These are phyloP conservation scores for Ctenopoma multispine DNA, from an alignment of 2,797 vertebrate species.

Conservation along the genomic window DNA sequence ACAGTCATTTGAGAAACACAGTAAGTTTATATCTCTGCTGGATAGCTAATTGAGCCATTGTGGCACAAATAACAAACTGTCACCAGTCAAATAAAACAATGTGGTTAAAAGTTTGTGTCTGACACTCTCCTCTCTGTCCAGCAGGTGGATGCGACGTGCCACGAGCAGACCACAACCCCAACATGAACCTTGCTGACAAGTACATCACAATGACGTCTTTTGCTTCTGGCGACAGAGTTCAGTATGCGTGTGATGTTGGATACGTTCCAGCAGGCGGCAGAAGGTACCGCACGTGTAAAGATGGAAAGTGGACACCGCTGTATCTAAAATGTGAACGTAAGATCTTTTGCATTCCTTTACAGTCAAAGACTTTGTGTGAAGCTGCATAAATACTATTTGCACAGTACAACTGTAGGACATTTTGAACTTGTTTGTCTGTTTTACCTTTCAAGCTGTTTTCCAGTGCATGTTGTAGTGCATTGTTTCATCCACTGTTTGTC, in stretches of 20 bases:
- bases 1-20: background rate
- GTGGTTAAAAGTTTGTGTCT: background rate
- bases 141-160: slow-evolving; percentile 64
- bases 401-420: too few relatives aligned
- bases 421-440: background rate
- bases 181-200: slow-evolving; percentile 33
- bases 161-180: background rate
- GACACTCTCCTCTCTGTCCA: background rate
- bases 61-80: accelerated
- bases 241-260: slow-evolving; percentile 68
- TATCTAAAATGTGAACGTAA: slow-evolving; percentile 73
- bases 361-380: background rate
- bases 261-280: slow-evolving; percentile 45
- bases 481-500: too few relatives aligned
- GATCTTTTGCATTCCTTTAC: slow-evolving; percentile 4
- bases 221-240: slow-evolving; percentile 36
- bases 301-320: slow-evolving; percentile 68
- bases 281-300: slow-evolving; percentile 47
- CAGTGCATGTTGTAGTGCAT: too few relatives aligned
- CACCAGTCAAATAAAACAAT: background rate
- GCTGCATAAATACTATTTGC: background rate
- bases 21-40: slow-evolving; percentile 18
- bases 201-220: slow-evolving; percentile 38
- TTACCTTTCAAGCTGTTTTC: too few relatives aligned
- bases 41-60: background rate